Base-by-base conservation (phyloP, 92 coral and sea anemone genomes). In the Epizoanthus stellaris region DNA sequence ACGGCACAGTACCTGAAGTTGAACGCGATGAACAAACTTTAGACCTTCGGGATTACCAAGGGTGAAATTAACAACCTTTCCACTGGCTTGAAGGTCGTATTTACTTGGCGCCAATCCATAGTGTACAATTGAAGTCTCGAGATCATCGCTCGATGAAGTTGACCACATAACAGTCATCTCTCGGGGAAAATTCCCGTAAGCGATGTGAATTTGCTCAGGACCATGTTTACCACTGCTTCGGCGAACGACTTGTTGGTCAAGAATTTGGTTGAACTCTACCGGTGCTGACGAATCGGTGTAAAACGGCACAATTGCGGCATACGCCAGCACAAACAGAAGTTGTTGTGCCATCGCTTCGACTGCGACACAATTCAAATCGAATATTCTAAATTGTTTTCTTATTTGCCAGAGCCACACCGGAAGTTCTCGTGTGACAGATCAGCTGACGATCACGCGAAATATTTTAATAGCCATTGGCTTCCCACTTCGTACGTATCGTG, bases 111-210 rank as follows among this genome's bases (percentile, higher is more conserved):
- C 89, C 15, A 82, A 65, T n/a, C 96, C 94, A 75, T 91, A 93
- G 16, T 63, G 89, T 42, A 93, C 96, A 17, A 74, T 15, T n/a
- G 96, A 93, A 40, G 88, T 77, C 58, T 76, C 79, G 34, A 87
- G 66, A 63, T 68, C 86, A 25, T 80, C 57, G 8, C 85, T 76
- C 10, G 82, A 72, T 15, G 84, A 79, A 15, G 96, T 93, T 1
- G 96, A 93, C 96, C 96, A 93, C 84, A 93, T 74, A 11, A 93
- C 76, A 6, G 90, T 93, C 92, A 93, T 91, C 65, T 93, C 75
- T 21, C 68, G 87, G 38, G 96, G 87, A 40, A 86, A 68, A 25
- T 93, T 74, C 25, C 94, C 96, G 49, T 91, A 93, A 23, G 96
- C 88, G 20, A 93, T 91, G 70, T 93, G 96, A 11, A 93, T 88